Evolutionary conservation across 2,888 invertebrate genomes (phyloP).

Genomic region (Ypsolopha scabrella): DNA sequence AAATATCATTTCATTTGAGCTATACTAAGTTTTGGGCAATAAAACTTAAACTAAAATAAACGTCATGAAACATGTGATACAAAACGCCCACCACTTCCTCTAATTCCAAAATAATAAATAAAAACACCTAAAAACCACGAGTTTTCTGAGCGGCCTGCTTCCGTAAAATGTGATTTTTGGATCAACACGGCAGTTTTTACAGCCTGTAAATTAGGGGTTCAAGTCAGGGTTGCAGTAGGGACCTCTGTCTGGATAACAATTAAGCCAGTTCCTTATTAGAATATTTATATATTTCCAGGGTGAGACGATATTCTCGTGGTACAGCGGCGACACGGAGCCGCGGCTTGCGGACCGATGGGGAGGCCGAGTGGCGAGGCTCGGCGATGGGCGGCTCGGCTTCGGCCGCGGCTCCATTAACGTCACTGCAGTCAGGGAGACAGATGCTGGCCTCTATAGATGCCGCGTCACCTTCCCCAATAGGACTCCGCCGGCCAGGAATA

Average conservation of each 20-base stretch:
- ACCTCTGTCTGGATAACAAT: neutral
- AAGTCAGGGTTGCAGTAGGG: too few species aligned
- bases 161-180: too few species aligned
- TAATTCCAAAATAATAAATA: too few species aligned
- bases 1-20: too few species aligned
- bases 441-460: conserved; percentile 91
- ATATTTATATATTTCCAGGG: conserved; percentile 61
- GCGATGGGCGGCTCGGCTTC: conserved; percentile 48
- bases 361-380: conserved; percentile 78
- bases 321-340: conserved; percentile 77
- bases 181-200: too few species aligned
- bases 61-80: too few species aligned
- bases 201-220: too few species aligned
- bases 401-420: conserved; percentile 84
- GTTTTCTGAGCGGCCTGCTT: too few species aligned
- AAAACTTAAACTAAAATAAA: too few species aligned
- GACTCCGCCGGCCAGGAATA: conserved; percentile 84
- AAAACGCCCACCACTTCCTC: too few species aligned
- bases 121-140: too few species aligned
- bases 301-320: conserved; percentile 85
- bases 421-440: conserved; percentile 87
- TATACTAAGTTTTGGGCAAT: too few species aligned
- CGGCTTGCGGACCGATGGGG: conserved; percentile 82
- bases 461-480: conserved; percentile 89
- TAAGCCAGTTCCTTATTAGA: neutral